These are phyloP conservation scores for Spicauda simplicius DNA, from an alignment of 2,888 invertebrate species.

Conservation along the genomic window DNA sequence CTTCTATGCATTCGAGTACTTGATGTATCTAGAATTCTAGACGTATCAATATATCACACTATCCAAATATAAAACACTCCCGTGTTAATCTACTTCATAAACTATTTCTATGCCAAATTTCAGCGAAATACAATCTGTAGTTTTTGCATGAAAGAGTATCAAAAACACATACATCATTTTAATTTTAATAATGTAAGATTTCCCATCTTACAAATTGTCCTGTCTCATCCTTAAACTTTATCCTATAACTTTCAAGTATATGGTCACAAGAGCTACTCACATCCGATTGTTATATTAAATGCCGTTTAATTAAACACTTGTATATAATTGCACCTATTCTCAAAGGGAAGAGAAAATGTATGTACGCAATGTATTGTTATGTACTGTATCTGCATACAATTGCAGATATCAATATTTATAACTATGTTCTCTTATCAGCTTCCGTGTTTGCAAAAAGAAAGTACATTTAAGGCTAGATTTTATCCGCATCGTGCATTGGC, in stretches of 20 bases:
- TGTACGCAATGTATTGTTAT: slow-evolving; percentile 1
- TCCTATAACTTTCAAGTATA: background rate
- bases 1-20: too few relatives aligned
- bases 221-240: background rate
- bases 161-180: too few relatives aligned
- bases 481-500: too few relatives aligned
- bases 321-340: slow-evolving; percentile 15
- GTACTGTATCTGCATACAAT: slow-evolving; percentile 34
- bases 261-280: slow-evolving; percentile 4
- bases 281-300: slow-evolving; percentile 31
- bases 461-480: background rate
- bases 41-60: too few relatives aligned
- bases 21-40: too few relatives aligned
- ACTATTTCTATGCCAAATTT: too few relatives aligned
- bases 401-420: slow-evolving; percentile 28
- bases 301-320: slow-evolving; percentile 34
- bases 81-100: too few relatives aligned
- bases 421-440: background rate
- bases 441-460: slow-evolving; percentile 18
- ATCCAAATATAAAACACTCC: too few relatives aligned
- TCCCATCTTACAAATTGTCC: background rate
- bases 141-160: too few relatives aligned
- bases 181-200: too few relatives aligned
- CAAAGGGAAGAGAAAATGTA: slow-evolving; percentile 18
- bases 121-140: too few relatives aligned